Evolutionary conservation across 1,140 invertebrate genomes (phyloP).

Genomic region (Daktulosphaira vitifoliae): DNA sequence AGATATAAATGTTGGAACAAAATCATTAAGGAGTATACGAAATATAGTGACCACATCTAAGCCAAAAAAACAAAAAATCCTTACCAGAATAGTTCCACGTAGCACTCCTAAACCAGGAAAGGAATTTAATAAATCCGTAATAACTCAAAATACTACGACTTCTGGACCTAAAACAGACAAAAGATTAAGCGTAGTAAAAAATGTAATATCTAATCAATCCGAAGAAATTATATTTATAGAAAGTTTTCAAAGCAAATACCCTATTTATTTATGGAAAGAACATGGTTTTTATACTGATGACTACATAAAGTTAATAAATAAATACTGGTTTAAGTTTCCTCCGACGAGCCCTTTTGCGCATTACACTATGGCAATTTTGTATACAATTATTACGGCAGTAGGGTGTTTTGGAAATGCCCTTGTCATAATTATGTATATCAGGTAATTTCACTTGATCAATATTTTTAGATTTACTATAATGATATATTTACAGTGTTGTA

Average conservation of each 20-base stretch:
- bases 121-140: no score
- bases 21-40: no score
- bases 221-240: no score
- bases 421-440: slow-evolving; percentile 56
- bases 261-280: neutral
- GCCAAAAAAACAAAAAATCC: no score
- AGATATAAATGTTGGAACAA: no score
- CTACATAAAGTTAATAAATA: neutral
- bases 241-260: neutral
- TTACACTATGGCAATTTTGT: slow-evolving; percentile 50
- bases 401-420: slow-evolving; percentile 56
- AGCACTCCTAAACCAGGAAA: no score
- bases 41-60: no score
- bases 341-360: neutral
- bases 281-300: slow-evolving; percentile 11
- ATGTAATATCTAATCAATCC: no score
- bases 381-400: slow-evolving; percentile 51
- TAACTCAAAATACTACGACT: neutral
- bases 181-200: neutral
- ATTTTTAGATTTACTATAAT: no score
- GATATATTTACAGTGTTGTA: no score
- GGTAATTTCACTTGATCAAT: no score
- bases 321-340: neutral
- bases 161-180: neutral
- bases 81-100: no score